Evolutionary conservation across 2,113 vertebrate genomes (phyloP).

Genomic region (Oncorhynchus keta): DNA sequence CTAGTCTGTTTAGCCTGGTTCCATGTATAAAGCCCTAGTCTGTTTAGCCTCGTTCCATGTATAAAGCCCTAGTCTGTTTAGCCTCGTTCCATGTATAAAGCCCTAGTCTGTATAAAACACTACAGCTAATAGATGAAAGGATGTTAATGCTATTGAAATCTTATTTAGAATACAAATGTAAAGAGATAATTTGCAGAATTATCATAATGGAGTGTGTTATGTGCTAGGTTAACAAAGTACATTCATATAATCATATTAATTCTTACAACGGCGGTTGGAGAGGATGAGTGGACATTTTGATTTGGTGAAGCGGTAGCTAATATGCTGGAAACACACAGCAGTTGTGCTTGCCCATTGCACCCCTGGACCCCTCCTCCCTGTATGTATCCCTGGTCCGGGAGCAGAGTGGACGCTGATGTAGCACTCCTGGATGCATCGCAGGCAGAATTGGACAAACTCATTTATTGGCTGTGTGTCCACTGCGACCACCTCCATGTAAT

Average conservation of each 20-base stretch:
- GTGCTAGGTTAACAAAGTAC: constrained; percentile 28
- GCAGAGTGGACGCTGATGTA: constrained; percentile 62
- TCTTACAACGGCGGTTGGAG: constrained; percentile 30
- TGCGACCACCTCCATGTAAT: constrained; percentile 61
- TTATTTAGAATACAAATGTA: constrained; percentile 29
- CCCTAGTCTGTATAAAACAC: too few relatives aligned
- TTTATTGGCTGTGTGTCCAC: constrained; percentile 66
- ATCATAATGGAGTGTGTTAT: background rate
- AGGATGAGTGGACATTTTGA: constrained; percentile 8
- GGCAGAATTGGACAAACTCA: constrained; percentile 65
- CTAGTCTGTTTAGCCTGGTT: background rate
- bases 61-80: too few relatives aligned
- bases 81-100: too few relatives aligned
- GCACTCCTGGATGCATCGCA: constrained; percentile 68
- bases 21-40: constrained; percentile 16
- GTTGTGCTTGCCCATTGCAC: background rate
- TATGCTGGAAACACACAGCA: background rate
- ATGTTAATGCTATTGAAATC: constrained; percentile 33
- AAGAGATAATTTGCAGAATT: background rate
- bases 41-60: too few relatives aligned
- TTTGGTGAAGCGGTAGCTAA: background rate
- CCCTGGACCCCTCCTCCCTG: background rate
- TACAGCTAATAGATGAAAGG: too few relatives aligned
- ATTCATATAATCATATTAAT: constrained; percentile 5
- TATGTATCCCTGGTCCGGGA: constrained; percentile 43